phyloP scores from a whole-genome alignment of 2,888 invertebrate genomes.

The Campoletis raptor region DNA sequence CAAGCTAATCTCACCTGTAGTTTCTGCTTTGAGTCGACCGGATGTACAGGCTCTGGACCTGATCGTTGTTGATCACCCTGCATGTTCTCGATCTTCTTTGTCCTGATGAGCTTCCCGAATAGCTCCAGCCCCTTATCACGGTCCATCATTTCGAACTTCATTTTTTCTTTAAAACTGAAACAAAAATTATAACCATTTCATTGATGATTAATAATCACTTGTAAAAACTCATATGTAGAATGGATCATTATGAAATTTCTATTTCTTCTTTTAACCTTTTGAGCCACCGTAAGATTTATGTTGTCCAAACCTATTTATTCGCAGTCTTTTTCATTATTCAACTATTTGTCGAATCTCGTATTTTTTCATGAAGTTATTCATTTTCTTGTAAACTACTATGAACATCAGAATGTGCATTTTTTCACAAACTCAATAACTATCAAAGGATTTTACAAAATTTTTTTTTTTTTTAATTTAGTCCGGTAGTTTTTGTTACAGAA shows the following conservation, averaged over 20 bases:
- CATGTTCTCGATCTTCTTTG: conserved; percentile 92
- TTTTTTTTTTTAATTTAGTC: no score
- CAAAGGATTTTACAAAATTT: no score
- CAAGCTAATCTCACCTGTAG: conserved; percentile 88
- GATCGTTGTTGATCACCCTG: conserved; percentile 85
- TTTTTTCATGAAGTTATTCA: no score
- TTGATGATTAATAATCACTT: neutral
- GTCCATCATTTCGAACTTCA: conserved; percentile 87
- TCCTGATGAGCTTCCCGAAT: conserved; percentile 94
- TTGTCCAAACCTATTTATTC: no score
- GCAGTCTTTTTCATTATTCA: no score
- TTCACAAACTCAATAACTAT: no score
- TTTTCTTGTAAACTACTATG: no score
- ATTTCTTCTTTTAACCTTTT: neutral
- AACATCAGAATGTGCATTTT: no score
- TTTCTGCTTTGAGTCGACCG: conserved; percentile 88
- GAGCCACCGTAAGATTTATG: no score
- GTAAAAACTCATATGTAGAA: neutral
- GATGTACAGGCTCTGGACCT: conserved; percentile 84
- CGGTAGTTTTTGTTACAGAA: no score
- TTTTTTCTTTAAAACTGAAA: conserved; percentile 78
- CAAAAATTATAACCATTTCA: conserved; percentile 13
- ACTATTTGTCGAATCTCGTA: no score
- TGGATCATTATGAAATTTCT: conserved; percentile 5
- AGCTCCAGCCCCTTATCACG: conserved; percentile 90